Conservation (phyloP, 2,888 invertebrate genomes). For the Papilio protenor region DNA sequence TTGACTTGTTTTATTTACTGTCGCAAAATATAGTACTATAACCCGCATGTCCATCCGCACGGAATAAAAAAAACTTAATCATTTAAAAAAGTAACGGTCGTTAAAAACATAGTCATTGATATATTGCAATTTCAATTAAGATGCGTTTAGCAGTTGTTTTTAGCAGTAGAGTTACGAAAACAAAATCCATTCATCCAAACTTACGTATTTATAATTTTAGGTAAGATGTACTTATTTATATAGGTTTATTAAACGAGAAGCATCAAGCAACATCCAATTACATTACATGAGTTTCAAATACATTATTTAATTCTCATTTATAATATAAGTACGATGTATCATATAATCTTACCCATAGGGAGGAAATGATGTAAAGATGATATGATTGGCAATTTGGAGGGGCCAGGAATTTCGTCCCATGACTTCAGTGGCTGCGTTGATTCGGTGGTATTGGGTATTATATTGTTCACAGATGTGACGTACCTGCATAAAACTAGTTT, state of each 20-base stretch:
- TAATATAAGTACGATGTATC: too few relatives aligned
- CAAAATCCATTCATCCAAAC: too few relatives aligned
- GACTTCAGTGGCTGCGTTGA: conserved; percentile 31
- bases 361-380: conserved; percentile 34
- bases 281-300: neutral
- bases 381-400: conserved; percentile 30
- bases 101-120: too few relatives aligned
- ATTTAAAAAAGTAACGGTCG: too few relatives aligned
- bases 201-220: too few relatives aligned
- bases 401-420: conserved; percentile 39
- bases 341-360: conserved; percentile 25
- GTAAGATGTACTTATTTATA: too few relatives aligned
- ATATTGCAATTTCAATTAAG: too few relatives aligned
- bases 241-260: too few relatives aligned
- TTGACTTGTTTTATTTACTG: neutral
- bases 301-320: neutral
- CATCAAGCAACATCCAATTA: neutral
- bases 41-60: too few relatives aligned
- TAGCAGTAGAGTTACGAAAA: too few relatives aligned
- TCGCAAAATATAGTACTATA: neutral
- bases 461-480: conserved; percentile 27
- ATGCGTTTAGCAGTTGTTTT: too few relatives aligned
- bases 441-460: conserved; percentile 16
- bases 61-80: too few relatives aligned
- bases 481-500: conserved; percentile 15